These are phyloP conservation scores for Alosa alosa DNA, from an alignment of 2,113 vertebrate genomes.

Conservation along the genomic window DNA sequence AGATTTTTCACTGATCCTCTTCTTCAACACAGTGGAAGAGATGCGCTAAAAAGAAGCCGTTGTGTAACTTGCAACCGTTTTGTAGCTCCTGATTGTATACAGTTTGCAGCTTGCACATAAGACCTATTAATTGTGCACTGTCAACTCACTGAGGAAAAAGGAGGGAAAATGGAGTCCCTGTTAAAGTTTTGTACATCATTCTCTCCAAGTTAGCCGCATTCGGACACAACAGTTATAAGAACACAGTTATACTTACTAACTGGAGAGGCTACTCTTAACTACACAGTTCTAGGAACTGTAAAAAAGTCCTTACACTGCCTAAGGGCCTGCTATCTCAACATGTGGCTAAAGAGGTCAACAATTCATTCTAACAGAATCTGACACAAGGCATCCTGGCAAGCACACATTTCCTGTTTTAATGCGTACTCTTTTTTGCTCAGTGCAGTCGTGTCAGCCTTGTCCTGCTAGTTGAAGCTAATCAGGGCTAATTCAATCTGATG, in stretches of 20 bases:
- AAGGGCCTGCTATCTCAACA: not conserved
- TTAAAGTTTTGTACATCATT: too few species aligned
- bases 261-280: too few species aligned
- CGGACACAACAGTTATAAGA: too few species aligned
- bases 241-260: too few species aligned
- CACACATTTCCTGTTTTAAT: not conserved
- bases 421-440: not conserved
- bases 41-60: not conserved
- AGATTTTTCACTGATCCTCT: not conserved
- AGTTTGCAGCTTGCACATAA: not conserved
- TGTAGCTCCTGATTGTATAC: not conserved
- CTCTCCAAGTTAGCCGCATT: too few species aligned
- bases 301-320: too few species aligned
- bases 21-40: conserved; percentile 13
- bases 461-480: not conserved
- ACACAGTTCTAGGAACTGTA: too few species aligned
- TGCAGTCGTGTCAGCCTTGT: not conserved
- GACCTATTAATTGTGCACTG: not conserved
- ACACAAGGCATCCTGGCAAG: not conserved
- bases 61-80: not conserved
- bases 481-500: not conserved
- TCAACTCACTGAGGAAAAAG: not conserved
- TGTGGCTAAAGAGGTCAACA: not conserved
- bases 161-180: too few species aligned
- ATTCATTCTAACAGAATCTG: not conserved